These are phyloP conservation scores for Danionella cerebrum DNA, from an alignment of 2,113 vertebrate species.

Conservation along the genomic window DNA sequence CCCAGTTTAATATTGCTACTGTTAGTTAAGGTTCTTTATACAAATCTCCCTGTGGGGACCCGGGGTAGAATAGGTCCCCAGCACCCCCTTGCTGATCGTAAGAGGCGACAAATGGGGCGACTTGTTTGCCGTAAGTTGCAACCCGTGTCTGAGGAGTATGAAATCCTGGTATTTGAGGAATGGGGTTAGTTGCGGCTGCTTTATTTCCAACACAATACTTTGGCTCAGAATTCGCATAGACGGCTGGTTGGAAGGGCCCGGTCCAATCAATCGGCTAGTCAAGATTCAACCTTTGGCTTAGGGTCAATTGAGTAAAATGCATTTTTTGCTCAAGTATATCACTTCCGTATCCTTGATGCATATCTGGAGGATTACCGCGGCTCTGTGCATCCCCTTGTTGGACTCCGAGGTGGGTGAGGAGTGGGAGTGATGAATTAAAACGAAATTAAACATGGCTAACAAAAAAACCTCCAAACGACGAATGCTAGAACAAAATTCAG, in stretches of 20 bases:
- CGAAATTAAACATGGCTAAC: neutral
- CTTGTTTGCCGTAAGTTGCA: too few relatives aligned
- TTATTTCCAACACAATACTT: neutral
- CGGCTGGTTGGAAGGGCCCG: neutral
- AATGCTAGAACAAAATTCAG: neutral
- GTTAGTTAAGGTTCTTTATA: too few relatives aligned
- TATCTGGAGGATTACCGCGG: neutral
- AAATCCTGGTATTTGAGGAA: neutral
- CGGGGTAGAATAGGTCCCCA: too few relatives aligned
- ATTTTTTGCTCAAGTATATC: constrained; percentile 4
- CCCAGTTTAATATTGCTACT: too few relatives aligned
- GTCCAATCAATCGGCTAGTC: constrained; percentile 12
- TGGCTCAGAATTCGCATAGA: neutral
- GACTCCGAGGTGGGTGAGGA: constrained; percentile 12
- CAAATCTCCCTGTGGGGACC: too few relatives aligned
- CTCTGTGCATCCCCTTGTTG: constrained; percentile 8
- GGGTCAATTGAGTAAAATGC: neutral
- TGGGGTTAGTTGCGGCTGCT: neutral
- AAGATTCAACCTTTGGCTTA: neutral
- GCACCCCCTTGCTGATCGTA: too few relatives aligned
- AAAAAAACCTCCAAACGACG: neutral
- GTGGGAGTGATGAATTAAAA: neutral
- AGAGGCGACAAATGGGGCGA: too few relatives aligned
- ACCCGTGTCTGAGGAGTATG: too few relatives aligned
- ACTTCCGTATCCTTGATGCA: constrained; percentile 8